Evolutionary conservation across 2,797 vertebrate genomes (phyloP).

Genomic region (Meda fulgida): DNA sequence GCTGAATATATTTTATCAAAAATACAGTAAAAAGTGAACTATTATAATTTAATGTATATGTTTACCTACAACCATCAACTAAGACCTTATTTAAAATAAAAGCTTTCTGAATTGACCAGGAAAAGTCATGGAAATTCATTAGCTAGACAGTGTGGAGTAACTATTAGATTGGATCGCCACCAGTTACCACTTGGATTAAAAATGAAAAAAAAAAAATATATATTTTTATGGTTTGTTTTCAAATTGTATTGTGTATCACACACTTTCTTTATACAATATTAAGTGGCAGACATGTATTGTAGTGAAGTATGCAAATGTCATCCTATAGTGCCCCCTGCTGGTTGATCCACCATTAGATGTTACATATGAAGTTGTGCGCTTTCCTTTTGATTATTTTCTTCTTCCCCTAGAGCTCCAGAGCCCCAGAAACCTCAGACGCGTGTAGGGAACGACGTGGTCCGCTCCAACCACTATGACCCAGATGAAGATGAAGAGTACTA

Average conservation of each 20-base stretch:
- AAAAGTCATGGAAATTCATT: neutral
- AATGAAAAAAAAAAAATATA: neutral
- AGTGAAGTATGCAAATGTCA: neutral
- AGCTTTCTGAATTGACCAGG: neutral
- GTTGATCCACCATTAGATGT: neutral
- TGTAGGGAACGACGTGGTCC: slow-evolving; percentile 86
- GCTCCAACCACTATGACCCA: slow-evolving; percentile 91
- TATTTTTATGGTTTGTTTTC: neutral
- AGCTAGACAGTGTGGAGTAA: neutral
- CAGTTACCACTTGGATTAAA: neutral
- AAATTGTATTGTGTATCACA: neutral
- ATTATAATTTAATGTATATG: neutral
- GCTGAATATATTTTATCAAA: neutral
- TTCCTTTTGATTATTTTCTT: neutral
- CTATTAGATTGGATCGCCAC: too few species aligned
- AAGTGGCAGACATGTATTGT: neutral
- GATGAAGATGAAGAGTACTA: slow-evolving; percentile 98
- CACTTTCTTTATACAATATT: neutral
- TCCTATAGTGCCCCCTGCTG: slow-evolving; percentile 20
- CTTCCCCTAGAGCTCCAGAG: slow-evolving; percentile 82
- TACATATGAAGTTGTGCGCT: neutral
- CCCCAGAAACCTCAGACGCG: slow-evolving; percentile 93
- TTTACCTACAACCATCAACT: neutral
- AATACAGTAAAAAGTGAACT: neutral
- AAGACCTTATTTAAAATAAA: neutral